Evolutionary conservation across 2,113 vertebrate species (phyloP), one percentile per base, ranked within the genome.

Genomic region (Nothobranchius furzeri): DNA sequence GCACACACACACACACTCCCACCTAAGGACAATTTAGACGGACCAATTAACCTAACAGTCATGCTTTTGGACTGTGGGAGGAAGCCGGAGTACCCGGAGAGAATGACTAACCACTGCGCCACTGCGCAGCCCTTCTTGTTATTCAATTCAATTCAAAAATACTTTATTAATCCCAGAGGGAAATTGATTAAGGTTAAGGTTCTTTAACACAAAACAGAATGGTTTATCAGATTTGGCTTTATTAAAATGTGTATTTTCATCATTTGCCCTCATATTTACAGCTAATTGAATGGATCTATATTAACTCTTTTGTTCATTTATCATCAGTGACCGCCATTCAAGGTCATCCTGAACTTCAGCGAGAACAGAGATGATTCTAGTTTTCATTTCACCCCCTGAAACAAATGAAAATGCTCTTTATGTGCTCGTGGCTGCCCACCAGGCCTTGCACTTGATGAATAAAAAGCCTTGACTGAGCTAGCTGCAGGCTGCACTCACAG

Each of bases 401-500:
- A 78, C 60, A 17, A 62, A 25, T 13, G 73, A 63, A 35, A 58
- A 50, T 60, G 37, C 56, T 63, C 64, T 50, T 65, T 42, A 65
- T 58, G 15, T 73, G 55, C 48, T 55, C 54, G 64, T 30, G 64
- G 17, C 36, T 52, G 63, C 72, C 61, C 64, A 57, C 49, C 20
- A 13, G 36, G 30, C 58, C 42, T 56, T 65, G 3, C 25, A 63
- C 52, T 54, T 75, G 49, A 76, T 58, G 45, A 74, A 86, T 78
- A 64, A 78, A 76, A 78, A 45, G 53, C 61, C 49, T 60, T 59
- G 25, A 72, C 52, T 56, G 68, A 73, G 68, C 35, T 70, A 62
- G 75, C 75, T 81, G 13, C 46, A 59, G 81, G 83, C 71, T 53
- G 57, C 42, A 68, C 59, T 57, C 80, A 68, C 53, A 24, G 30